These are phyloP conservation scores for Armadillidium nasatum DNA, from an alignment of 1,140 invertebrate species.

Conservation along the genomic window DNA sequence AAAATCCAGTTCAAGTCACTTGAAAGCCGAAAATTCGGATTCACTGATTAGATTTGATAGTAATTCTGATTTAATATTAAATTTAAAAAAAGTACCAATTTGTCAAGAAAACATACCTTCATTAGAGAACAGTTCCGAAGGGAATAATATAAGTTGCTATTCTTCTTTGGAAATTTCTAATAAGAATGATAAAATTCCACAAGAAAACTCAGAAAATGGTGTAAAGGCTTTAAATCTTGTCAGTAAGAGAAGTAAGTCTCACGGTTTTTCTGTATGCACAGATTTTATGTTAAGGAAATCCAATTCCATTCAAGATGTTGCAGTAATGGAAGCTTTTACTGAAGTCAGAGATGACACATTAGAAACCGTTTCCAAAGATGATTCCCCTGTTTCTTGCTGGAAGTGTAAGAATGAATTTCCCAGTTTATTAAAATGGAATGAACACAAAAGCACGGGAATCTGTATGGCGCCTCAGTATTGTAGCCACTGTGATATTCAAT, in stretches of 20 bases:
- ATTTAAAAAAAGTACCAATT: background rate
- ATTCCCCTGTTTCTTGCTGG: background rate
- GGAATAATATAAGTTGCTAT: background rate
- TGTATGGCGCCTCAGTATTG: background rate
- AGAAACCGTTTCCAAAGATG: background rate
- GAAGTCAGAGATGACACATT: background rate
- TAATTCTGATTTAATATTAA: background rate
- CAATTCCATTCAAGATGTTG: no score
- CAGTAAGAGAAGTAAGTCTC: background rate
- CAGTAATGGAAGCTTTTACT: no score
- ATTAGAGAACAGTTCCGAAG: background rate
- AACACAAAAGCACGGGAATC: background rate
- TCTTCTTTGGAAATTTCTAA: background rate
- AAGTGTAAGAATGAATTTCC: background rate
- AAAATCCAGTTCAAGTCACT: background rate
- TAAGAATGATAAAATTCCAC: background rate
- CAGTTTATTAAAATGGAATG: background rate
- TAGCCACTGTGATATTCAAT: background rate
- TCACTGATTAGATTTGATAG: background rate
- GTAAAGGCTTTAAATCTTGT: slow-evolving; percentile 6
- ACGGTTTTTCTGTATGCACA: background rate
- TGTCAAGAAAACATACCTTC: background rate
- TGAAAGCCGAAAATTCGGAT: background rate
- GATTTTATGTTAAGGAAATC: background rate
- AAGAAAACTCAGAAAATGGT: background rate